Evolutionary conservation across 2,113 vertebrate species (phyloP), one percentile per base, ranked within the genome.

Genomic region (Nothobranchius kuhntae): DNA sequence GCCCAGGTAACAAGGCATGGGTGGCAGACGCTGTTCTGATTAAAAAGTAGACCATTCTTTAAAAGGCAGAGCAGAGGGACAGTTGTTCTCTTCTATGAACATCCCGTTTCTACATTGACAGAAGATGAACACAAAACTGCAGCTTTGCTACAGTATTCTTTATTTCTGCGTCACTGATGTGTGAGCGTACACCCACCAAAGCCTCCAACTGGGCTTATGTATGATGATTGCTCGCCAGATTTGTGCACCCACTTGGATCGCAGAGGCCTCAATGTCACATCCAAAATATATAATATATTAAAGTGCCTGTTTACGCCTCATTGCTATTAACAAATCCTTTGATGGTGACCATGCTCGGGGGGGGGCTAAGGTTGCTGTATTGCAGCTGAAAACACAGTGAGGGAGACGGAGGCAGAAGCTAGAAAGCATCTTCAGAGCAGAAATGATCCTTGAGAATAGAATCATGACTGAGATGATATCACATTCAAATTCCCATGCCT

Each of bases 291-390:
- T 76, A 74, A 87, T 83, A 61, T 84, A 89, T 90, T 73, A 88
- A 78, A 73, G 62, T n/a, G 70, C 75, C 48, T 78, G 70, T 84
- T 82, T 86, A 86, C 65, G 78, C 82, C 80, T 91, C 86, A 79
- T 91, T 88, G 85, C 79, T 77, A 76, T 89, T 87, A 87, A 72
- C 81, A 88, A 83, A 90, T 87, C 77, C 75, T 75, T 78, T 91
- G 89, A 90, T 74, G 71, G 21, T 71, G 65, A 71, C 61, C 74
- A 36, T 69, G 87, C 81, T 79, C 83, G 79, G 76, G 52, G 38
- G 38, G 38, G 38, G 38, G 38, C 7, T 17, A 69, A 78, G 80
- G 58, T 62, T 63, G 30, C 30, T 21, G 57, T 73, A 84, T 82
- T 79, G 68, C 68, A 71, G 68, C 72, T 83, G 60, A 81, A 76